Percentiles rank a stretch among this genome's conserved stretches.
These are phyloP conservation scores for Anguilla japonica DNA, from an alignment of 2,113 vertebrate genomes.

Conservation along the genomic window DNA sequence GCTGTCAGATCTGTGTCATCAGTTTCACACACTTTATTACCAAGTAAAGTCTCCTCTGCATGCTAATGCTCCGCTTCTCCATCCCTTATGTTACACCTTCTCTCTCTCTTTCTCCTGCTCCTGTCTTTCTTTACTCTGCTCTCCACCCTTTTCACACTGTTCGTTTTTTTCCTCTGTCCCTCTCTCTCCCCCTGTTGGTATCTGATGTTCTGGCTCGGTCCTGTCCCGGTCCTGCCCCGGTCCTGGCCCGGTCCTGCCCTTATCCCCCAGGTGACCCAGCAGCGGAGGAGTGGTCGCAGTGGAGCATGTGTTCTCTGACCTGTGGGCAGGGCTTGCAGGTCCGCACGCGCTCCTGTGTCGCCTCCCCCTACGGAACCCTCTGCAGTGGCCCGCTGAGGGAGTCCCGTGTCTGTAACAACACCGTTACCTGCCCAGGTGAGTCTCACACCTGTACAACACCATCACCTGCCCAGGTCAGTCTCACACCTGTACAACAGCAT, in stretches of 20 bases:
- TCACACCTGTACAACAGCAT: slow-evolving; percentile 88
- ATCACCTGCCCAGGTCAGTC: slow-evolving; percentile 48
- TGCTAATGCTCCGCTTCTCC: not conserved
- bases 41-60: too few relatives aligned
- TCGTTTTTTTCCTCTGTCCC: not conserved
- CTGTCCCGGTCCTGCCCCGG: not conserved
- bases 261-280: slow-evolving; percentile 84
- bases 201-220: too few relatives aligned
- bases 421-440: slow-evolving; percentile 86
- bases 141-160: not conserved
- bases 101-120: not conserved
- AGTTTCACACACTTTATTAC: too few relatives aligned
- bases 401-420: slow-evolving; percentile 92
- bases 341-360: slow-evolving; percentile 92
- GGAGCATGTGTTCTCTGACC: slow-evolving; percentile 95
- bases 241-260: not conserved
- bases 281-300: slow-evolving; percentile 95
- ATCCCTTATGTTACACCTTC: not conserved
- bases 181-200: not conserved
- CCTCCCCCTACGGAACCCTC: slow-evolving; percentile 92
- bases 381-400: slow-evolving; percentile 94
- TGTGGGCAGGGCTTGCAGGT: slow-evolving; percentile 95
- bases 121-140: not conserved
- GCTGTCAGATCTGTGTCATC: not conserved
- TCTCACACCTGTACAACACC: not conserved